phyloP scores from a whole-genome alignment of 2,888 invertebrate genomes.

The Strigamia transsilvanica region DNA sequence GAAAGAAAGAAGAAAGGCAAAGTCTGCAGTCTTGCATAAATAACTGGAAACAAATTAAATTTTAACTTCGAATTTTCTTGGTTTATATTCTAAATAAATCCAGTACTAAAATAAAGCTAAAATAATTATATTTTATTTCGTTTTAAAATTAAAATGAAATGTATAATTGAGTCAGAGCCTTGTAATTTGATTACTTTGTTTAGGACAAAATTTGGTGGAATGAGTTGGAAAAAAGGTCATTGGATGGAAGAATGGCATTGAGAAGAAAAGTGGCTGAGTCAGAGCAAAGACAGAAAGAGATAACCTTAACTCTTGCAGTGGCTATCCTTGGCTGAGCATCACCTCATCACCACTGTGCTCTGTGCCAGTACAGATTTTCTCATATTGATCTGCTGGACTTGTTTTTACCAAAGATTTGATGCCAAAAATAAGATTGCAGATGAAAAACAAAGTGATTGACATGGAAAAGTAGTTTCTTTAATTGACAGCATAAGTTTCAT shows the following conservation, averaged over 20 bases:
- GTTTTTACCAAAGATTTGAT: neutral
- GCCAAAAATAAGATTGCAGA: neutral
- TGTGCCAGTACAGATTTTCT: constrained; percentile 5
- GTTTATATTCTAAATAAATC: neutral
- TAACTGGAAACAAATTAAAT: neutral
- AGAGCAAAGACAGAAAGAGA: constrained; percentile 16
- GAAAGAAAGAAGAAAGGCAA: neutral
- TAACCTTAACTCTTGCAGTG: constrained; percentile 26
- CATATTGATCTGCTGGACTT: neutral
- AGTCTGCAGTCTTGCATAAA: neutral
- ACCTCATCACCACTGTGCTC: constrained; percentile 10
- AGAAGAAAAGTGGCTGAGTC: constrained; percentile 30
- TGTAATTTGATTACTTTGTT: neutral
- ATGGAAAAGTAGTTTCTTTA: neutral
- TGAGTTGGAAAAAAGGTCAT: constrained; percentile 16
- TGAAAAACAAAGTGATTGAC: neutral
- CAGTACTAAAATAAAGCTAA: too few species aligned
- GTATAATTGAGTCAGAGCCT: neutral
- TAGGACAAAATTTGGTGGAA: constrained; percentile 14
- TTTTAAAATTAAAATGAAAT: neutral
- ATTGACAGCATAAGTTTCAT: neutral
- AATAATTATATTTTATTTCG: too few species aligned
- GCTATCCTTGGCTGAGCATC: constrained; percentile 26
- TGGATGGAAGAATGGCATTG: constrained; percentile 12
- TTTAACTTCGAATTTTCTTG: neutral